Base-by-base conservation (phyloP, 2,113 vertebrate species). In the Spilogale gracilis region DNA sequence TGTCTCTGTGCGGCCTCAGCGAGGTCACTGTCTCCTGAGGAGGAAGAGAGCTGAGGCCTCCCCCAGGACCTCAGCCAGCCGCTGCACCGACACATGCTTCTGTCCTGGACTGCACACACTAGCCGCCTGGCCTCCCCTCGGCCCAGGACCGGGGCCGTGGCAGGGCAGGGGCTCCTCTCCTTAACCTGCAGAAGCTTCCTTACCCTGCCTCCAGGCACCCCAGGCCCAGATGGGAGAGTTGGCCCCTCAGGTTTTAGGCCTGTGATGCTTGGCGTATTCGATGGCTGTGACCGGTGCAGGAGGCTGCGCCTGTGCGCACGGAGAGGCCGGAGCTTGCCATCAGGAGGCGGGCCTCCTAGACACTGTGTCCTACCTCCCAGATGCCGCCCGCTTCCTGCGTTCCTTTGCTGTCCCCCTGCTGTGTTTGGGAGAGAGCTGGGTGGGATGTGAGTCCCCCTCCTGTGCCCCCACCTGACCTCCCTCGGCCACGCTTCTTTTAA, bases 61-160 rank as follows among this genome's bases (percentile, higher is more conserved):
- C 82, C 83, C 92, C 96, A 74, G 97, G 96, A 83, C 97, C 98
- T 98, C 95, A 96, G 98, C 98, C 97, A 97, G 85, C 97, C 98
- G 94, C 60, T 79, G 92, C 94, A 96, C 97, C 89, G 97, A 96
- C 98, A 61, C 71, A 67, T 65, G 94, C 89, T 98, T 96, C 96
- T 83, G 6, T 91, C 84, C 67, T 18, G 2, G 2, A 10, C 48
- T 0, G 5, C 69, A 43, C 0, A 0, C 6, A 23, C 54, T 30
- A 32, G 48, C 43, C 65, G 45, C 60, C 23, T 6, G 2, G 5
- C 69, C 45, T 58, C 23, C n/a, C 61, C 20, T 27, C 13, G 0
- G 50, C 48, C 43, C 73, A 45, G 78, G 16, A 38, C 76, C 32
- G 74, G 48, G 58, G 21, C 1, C 5, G 8, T 3, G 67, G 21